A percentile compares a stretch with the other conserved stretches of the same genome.
Conservation (phyloP, 2,113 vertebrate genomes). For the Anser brachyrhynchus region DNA sequence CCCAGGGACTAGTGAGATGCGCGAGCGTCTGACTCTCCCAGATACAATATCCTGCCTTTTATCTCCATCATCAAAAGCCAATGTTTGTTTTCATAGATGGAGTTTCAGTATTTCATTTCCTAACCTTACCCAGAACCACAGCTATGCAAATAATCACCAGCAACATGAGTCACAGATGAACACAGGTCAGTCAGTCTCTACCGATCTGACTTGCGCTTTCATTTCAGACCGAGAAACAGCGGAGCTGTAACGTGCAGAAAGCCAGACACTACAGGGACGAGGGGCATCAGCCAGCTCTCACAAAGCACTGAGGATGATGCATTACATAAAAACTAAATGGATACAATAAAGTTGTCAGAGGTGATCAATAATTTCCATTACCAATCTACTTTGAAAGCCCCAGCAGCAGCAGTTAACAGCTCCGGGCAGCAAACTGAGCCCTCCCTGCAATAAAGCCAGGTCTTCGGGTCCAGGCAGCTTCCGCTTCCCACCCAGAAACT, state of each 20-base stretch:
- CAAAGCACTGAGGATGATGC: background rate
- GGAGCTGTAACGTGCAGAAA: background rate
- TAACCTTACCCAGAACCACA: background rate
- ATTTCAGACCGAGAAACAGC: background rate
- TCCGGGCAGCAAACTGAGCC: background rate
- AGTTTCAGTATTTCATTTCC: background rate
- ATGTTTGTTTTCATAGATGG: background rate
- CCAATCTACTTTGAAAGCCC: background rate
- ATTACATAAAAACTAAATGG: background rate
- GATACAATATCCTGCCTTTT: background rate
- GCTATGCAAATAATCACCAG: background rate
- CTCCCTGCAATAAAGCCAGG: background rate
- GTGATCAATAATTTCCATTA: constrained; percentile 28
- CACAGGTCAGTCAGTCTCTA: background rate
- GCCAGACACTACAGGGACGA: background rate
- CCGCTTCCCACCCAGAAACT: background rate
- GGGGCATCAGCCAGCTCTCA: background rate
- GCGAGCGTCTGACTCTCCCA: background rate
- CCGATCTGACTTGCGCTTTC: background rate
- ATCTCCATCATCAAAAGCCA: background rate
- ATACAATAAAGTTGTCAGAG: background rate
- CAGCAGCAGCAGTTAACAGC: background rate
- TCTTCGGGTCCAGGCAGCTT: background rate
- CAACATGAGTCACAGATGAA: background rate
- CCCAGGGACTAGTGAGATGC: background rate